phyloP scores from a whole-genome alignment of 92 coral and sea anemone species.

The Metridium senile region DNA sequence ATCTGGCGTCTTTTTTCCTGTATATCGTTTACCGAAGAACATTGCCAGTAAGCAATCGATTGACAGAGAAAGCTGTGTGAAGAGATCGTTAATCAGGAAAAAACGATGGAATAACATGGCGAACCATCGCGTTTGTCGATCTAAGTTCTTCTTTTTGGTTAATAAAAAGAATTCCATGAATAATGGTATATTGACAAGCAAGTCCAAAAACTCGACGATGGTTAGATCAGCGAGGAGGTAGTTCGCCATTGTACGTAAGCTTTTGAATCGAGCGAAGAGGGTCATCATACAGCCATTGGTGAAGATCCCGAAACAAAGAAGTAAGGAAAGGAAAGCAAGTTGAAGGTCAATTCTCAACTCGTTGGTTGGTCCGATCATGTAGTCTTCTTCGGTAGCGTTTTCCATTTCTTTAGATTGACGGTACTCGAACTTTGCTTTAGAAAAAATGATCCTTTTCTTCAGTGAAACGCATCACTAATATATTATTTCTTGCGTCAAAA shows the following conservation, averaged over 20 bases:
- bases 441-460: too few species aligned
- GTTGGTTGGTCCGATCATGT: conserved; percentile 29
- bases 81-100: conserved; percentile 29
- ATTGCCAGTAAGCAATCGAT: conserved; percentile 30
- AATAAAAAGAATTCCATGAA: conserved; percentile 37
- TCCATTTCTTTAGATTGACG: neutral
- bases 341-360: conserved; percentile 22
- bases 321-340: conserved; percentile 4
- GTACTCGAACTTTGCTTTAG: too few species aligned
- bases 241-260: conserved; percentile 10
- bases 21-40: conserved; percentile 1
- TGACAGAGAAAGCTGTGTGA: conserved; percentile 16
- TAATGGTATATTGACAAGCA: conserved; percentile 25
- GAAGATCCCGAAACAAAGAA: conserved; percentile 13
- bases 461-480: neutral
- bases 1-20: conserved; percentile 2
- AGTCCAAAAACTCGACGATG: conserved; percentile 31
- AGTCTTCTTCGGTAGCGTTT: neutral
- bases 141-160: conserved; percentile 27
- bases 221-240: conserved; percentile 31
- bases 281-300: conserved; percentile 25
- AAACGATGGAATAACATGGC: conserved; percentile 40
- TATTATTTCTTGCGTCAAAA: neutral
- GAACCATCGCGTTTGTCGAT: conserved; percentile 29
- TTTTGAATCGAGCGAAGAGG: conserved; percentile 33